Percentiles rank a stretch among this genome's conserved stretches.
Conservation (phyloP, 2,888 invertebrate genomes). For the Carabus problematicus region DNA sequence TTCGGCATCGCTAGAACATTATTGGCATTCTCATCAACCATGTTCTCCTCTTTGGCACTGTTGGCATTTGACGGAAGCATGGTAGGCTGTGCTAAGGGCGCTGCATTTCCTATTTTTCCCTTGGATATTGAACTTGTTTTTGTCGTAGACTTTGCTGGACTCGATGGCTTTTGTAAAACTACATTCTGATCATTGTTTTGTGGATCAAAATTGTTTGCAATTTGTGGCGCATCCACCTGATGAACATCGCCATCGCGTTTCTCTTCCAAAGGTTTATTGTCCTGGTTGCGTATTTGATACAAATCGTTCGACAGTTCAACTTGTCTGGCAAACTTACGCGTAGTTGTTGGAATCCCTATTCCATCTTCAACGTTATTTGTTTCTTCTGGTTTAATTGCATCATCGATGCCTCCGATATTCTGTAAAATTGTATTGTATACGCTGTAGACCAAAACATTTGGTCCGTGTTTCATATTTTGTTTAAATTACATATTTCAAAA, state of each 20-base stretch:
- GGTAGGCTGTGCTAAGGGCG: slow-evolving; percentile 52
- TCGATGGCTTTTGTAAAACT: slow-evolving; percentile 32
- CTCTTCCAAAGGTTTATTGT: slow-evolving; percentile 38
- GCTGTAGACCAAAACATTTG: no score
- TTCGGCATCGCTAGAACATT: slow-evolving; percentile 52
- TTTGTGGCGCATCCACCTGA: slow-evolving; percentile 39
- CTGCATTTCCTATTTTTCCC: slow-evolving; percentile 45
- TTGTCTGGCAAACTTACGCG: slow-evolving; percentile 44
- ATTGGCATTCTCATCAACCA: slow-evolving; percentile 43
- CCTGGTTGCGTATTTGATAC: slow-evolving; percentile 43
- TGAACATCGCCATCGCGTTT: slow-evolving; percentile 37
- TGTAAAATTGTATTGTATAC: no score
- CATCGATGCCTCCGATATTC: no score
- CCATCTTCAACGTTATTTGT: slow-evolving; percentile 8
- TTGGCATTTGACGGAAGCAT: slow-evolving; percentile 53
- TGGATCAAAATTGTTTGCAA: not conserved
- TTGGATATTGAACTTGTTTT: slow-evolving; percentile 30
- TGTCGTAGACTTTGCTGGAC: slow-evolving; percentile 37
- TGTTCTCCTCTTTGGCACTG: slow-evolving; percentile 31
- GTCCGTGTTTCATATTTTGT: no score
- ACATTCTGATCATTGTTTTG: slow-evolving; percentile 25
- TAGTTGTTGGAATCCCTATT: slow-evolving; percentile 16
- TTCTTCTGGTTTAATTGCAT: not conserved
- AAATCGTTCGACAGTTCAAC: slow-evolving; percentile 35
- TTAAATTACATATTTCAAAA: no score